A percentile compares a stretch with the other conserved stretches of the same genome.
Evolutionary conservation across 2,888 invertebrate genomes (phyloP).

Genomic region (Chaetogeoica ovagalla): DNA sequence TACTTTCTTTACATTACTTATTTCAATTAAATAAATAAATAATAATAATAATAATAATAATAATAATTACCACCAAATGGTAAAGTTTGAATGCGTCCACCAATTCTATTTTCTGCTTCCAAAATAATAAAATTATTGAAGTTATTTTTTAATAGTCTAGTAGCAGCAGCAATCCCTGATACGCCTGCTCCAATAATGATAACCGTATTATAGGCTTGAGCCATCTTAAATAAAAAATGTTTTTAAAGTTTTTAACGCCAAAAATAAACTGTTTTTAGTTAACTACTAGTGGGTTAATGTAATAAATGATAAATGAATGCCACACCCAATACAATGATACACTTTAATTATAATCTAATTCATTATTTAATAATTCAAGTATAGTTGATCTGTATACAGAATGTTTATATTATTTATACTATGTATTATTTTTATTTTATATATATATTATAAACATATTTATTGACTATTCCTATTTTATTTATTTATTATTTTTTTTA

Average conservation of each 20-base stretch:
- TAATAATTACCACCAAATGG: constrained; percentile 60
- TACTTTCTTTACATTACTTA: background rate
- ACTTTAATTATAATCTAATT: constrained; percentile 14
- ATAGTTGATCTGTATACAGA: constrained; percentile 28
- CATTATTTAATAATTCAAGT: constrained; percentile 24
- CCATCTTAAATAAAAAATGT: constrained; percentile 15
- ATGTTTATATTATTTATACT: constrained; percentile 6
- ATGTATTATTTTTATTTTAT: background rate
- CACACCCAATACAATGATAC: constrained; percentile 21
- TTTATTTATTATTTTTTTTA: too few relatives aligned
- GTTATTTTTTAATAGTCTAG: constrained; percentile 61
- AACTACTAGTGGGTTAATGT: background rate
- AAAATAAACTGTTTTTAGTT: background rate
- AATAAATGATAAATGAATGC: background rate
- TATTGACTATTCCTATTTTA: background rate
- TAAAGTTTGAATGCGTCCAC: constrained; percentile 66
- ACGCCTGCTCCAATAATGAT: constrained; percentile 67
- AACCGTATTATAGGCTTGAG: constrained; percentile 57
- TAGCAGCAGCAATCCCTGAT: constrained; percentile 65
- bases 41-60: constrained; percentile 8
- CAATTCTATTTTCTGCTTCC: constrained; percentile 68
- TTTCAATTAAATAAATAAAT: background rate
- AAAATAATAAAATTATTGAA: constrained; percentile 64
- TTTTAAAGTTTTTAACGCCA: background rate
- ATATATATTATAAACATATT: background rate